Evolutionary conservation across 2,797 vertebrate species (phyloP), one percentile per base, ranked within the genome.

Genomic region (Lagodon rhomboides): DNA sequence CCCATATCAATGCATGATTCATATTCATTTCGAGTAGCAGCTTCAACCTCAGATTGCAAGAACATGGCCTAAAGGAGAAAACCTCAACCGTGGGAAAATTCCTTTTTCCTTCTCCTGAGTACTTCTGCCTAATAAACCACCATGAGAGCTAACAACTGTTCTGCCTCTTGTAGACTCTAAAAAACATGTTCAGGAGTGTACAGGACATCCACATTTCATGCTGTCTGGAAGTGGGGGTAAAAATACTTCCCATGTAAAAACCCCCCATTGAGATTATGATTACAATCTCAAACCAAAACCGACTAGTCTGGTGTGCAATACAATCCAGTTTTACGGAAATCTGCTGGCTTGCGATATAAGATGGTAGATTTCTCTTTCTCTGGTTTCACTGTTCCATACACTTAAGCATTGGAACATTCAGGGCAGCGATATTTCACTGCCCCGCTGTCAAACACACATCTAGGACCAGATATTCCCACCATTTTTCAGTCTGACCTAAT

Each of bases 401-500:
- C n/a, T 47, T 50, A 59, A 43, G 50, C 17, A 68, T 72, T 22
- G 62, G 30, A 30, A 15, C 51, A 61, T 27, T 56, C n/a, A 44
- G 41, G 51, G 16, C 47, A 68, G 63, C 68, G 63, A 47, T 60
- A 68, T 56, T 77, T 83, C 34, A 55, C 61, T 49, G 60, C 50
- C 22, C 43, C 73, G n/a, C 68, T 59, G 77, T 73, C 34, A 67
- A 65, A 38, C 34, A 44, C 49, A 41, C 13, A 58, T 54, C 3
- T 16, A 50, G 12, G 41, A 51, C 38, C 47, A 60, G 10, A 79
- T 30, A 63, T 75, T 66, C 22, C 63, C 44, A 34, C 22, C 27
- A 51, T 64, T 73, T 68, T 73, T 59, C 65, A 66, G 12, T 68
- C 63, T 74, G 60, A 73, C 64, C 61, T 74, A 66, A 76, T 53